phyloP scores from a whole-genome alignment of 2,113 vertebrate species.

The Spea bombifrons region DNA sequence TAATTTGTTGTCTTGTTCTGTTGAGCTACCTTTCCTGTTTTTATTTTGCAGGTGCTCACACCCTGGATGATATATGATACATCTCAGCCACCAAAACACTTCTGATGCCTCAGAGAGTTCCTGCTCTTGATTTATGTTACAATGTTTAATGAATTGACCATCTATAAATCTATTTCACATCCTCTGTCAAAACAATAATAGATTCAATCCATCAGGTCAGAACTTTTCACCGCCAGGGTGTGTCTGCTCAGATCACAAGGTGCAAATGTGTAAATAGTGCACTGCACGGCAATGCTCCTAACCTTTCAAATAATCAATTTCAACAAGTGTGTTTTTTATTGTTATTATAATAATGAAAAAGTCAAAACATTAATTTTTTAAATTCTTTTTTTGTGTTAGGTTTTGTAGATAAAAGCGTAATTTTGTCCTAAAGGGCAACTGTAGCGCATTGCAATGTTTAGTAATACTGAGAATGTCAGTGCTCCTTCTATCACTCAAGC shows the following conservation, averaged over 20 bases:
- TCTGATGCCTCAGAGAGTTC: slow-evolving; percentile 52
- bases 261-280: slow-evolving; percentile 46
- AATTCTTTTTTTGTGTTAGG: background rate
- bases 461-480: background rate
- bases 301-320: slow-evolving; percentile 24
- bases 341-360: background rate
- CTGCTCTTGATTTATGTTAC: slow-evolving; percentile 50
- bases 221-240: slow-evolving; percentile 44
- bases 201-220: slow-evolving; percentile 41
- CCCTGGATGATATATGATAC: slow-evolving; percentile 47
- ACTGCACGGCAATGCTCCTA: slow-evolving; percentile 45
- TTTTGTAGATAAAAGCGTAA: background rate
- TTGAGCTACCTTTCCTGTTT: slow-evolving; percentile 39
- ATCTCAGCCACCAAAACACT: slow-evolving; percentile 44
- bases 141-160: slow-evolving; percentile 45
- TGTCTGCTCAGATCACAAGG: slow-evolving; percentile 18
- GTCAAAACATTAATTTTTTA: background rate
- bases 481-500: background rate
- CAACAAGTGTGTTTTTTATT: background rate
- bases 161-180: slow-evolving; percentile 53
- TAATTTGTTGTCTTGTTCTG: background rate
- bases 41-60: slow-evolving; percentile 54
- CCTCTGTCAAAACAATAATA: slow-evolving; percentile 47
- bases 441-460: background rate
- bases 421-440: background rate